These are phyloP conservation scores for Meteorus sp. DNA, from an alignment of 1,140 invertebrate genomes.

Conservation along the genomic window DNA sequence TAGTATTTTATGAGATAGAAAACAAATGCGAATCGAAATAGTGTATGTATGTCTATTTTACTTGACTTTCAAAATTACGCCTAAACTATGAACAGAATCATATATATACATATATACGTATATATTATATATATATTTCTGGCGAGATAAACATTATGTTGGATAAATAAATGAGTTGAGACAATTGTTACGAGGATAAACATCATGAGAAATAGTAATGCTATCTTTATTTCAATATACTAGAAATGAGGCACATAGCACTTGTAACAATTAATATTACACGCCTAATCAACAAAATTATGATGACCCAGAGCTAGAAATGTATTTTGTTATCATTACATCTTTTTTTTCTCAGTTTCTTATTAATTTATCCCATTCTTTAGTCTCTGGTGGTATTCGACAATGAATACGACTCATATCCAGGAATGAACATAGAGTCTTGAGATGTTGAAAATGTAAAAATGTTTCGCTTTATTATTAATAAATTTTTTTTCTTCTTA, in stretches of 20 bases:
- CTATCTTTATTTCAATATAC: constrained; percentile 33
- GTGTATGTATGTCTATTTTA: no score
- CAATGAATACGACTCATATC: constrained; percentile 14
- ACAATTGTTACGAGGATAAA: neutral
- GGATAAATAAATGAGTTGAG: neutral
- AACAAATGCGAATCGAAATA: no score
- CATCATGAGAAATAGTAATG: constrained; percentile 30
- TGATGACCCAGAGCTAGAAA: constrained; percentile 22
- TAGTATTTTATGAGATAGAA: no score
- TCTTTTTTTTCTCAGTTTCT: constrained; percentile 5
- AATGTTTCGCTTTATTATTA: constrained; percentile 19
- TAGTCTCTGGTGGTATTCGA: constrained; percentile 1
- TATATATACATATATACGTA: no score
- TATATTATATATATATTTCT: no score
- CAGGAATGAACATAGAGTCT: neutral
- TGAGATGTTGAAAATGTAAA: constrained; percentile 26
- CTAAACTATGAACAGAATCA: no score
- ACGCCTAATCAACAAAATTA: constrained; percentile 33
- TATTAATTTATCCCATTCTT: constrained; percentile 4
- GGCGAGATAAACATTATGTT: no score
- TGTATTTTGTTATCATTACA: constrained; percentile 17
- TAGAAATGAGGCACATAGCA: constrained; percentile 34
- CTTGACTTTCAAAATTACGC: no score
- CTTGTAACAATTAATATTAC: constrained; percentile 34
- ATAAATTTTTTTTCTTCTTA: neutral